A percentile compares a stretch with the other conserved stretches of the same genome.
These are phyloP conservation scores for Fregata magnificens DNA, from an alignment of 2,113 vertebrate genomes.

Conservation along the genomic window DNA sequence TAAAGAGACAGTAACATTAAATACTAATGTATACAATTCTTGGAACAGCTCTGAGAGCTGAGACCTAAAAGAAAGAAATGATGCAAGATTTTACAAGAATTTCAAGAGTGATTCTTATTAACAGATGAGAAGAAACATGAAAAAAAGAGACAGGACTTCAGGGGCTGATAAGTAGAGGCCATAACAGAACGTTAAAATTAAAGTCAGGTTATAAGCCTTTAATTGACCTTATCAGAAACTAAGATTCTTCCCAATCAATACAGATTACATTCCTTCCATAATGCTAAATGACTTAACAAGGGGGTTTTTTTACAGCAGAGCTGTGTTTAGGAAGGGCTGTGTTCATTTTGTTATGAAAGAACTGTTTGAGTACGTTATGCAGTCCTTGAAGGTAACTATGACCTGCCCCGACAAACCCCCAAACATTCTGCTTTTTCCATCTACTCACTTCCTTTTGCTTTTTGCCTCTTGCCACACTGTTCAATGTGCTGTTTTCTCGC, in stretches of 20 bases:
- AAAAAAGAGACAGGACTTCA: not conserved
- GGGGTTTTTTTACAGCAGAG: not conserved
- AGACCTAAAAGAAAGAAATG: not conserved
- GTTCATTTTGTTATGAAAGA: not conserved
- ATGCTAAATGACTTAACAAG: not conserved
- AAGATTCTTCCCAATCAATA: not conserved
- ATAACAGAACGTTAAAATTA: not conserved
- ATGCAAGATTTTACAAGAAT: not conserved
- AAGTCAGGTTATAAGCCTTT: not conserved
- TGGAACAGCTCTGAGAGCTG: not conserved
- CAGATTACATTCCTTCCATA: not conserved
- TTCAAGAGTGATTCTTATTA: not conserved
- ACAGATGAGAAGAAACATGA: not conserved
- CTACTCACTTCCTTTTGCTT: constrained; percentile 90
- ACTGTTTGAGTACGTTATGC: not conserved
- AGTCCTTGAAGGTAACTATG: not conserved
- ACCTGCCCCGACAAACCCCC: not conserved
- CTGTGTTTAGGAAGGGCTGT: not conserved
- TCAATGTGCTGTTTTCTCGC: constrained; percentile 76
- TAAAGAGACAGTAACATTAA: not conserved
- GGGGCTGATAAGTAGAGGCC: not conserved
- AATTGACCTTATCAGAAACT: not conserved
- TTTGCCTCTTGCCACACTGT: constrained; percentile 81
- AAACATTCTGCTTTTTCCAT: not conserved
- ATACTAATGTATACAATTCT: not conserved